A percentile compares a stretch with the other conserved stretches of the same genome.
These are phyloP conservation scores for Aspidiotus destructor DNA, from an alignment of 2,888 invertebrate genomes.

Conservation along the genomic window DNA sequence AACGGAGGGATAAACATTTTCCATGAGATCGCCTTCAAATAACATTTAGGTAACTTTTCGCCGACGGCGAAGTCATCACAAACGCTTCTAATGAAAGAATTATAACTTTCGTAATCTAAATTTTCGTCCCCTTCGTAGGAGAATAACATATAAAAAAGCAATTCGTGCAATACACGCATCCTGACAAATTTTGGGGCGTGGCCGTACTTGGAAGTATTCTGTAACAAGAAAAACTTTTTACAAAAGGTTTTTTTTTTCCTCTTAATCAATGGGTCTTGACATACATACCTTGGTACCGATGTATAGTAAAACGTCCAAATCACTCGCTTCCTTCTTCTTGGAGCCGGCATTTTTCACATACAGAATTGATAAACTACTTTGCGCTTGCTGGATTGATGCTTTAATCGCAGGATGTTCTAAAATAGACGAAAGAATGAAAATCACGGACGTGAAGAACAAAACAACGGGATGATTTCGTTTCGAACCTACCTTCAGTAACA, in stretches of 20 bases:
- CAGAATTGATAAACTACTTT: slow-evolving; percentile 47
- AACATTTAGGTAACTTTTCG: slow-evolving; percentile 45
- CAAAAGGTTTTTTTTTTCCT: neutral
- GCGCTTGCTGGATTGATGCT: slow-evolving; percentile 53
- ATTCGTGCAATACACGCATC: slow-evolving; percentile 56
- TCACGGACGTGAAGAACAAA: neutral
- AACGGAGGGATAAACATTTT: slow-evolving; percentile 63
- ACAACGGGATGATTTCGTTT: too few species aligned
- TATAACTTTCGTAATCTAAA: slow-evolving; percentile 37
- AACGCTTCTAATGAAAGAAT: slow-evolving; percentile 14
- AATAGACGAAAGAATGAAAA: slow-evolving; percentile 34
- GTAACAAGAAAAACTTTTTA: slow-evolving; percentile 6
- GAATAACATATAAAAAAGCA: slow-evolving; percentile 59
- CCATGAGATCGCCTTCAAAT: slow-evolving; percentile 52
- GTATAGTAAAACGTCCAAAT: slow-evolving; percentile 11
- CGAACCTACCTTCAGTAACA: slow-evolving; percentile 15
- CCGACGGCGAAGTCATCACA: slow-evolving; percentile 40
- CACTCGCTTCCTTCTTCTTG: slow-evolving; percentile 19
- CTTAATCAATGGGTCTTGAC: neutral
- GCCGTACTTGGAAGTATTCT: slow-evolving; percentile 43
- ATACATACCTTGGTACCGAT: slow-evolving; percentile 1
- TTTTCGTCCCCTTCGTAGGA: slow-evolving; percentile 45
- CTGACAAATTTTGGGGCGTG: slow-evolving; percentile 57
- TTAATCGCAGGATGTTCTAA: slow-evolving; percentile 47
- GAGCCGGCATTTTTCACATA: slow-evolving; percentile 34